phyloP scores from a whole-genome alignment of 2,797 vertebrate genomes.

The Gadopsis marmoratus region DNA sequence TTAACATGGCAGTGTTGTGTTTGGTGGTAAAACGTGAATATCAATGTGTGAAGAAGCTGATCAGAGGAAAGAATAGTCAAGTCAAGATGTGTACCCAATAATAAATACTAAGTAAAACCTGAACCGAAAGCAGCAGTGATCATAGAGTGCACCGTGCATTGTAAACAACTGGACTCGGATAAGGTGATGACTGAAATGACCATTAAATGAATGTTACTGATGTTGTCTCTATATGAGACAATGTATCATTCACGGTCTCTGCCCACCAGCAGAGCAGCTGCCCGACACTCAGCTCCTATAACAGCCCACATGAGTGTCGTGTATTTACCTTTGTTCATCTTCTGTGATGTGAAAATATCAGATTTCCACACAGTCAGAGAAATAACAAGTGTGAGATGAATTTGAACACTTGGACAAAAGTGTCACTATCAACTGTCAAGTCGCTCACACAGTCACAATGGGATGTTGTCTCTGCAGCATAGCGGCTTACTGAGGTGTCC shows the following conservation, averaged over 20 bases:
- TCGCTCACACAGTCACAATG: not conserved
- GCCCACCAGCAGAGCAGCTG: no score
- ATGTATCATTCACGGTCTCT: not conserved
- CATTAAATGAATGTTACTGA: no score
- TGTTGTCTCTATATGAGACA: not conserved
- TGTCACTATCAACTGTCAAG: not conserved
- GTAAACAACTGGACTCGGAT: no score
- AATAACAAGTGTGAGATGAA: not conserved
- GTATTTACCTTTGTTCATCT: not conserved
- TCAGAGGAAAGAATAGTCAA: not conserved
- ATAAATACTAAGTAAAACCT: no score
- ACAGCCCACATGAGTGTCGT: not conserved
- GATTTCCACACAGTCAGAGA: not conserved
- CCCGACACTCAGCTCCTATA: not conserved
- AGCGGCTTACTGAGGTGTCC: not conserved
- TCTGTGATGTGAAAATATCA: not conserved
- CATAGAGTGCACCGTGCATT: no score
- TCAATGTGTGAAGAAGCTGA: not conserved
- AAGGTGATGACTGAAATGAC: no score
- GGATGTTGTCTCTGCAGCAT: not conserved
- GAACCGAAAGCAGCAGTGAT: no score
- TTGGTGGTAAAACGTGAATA: not conserved
- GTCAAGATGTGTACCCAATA: no score
- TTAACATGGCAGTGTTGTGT: not conserved
- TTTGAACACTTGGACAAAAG: not conserved